Evolutionary conservation across 2,113 vertebrate species (phyloP), one percentile per base, ranked within the genome.

Genomic region (Grantiella picta): DNA sequence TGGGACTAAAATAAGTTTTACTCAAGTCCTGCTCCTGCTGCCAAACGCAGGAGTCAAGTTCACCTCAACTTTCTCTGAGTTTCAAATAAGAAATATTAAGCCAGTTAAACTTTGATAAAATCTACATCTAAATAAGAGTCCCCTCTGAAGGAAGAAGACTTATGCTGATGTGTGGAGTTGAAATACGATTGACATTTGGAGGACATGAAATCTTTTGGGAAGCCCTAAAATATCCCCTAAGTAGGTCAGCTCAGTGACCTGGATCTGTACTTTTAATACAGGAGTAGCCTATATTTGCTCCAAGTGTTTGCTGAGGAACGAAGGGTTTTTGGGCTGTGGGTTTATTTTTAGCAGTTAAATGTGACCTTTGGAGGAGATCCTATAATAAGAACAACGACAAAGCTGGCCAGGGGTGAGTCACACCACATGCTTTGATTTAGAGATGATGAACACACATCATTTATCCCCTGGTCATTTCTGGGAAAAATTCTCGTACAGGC

Each of bases 161-260:
- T 47, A 17, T 36, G 59, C 50, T 92, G 86, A 94, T 91, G 83
- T 8, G 1, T 82, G 82, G 92, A 89, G 60, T 25, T 40, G 83
- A 83, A 87, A 81, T 15, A 82, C 78, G 84, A 93, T 81, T 94
- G 93, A 76, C 94, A 93, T 97, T 96, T 98, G 94, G 93, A 97
- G 84, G 95, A 81, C 50, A 0, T 84, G 36, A 64, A 96, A 72
- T 90, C 92, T 97, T 97, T 96, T 80, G 95, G 97, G 95, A 97
- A 91, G 80, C 61, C 69, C 92, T 89, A 95, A 95, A 97, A 97
- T 97, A 97, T 92, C 86, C 93, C 59, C 69, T 73, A 97, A 97
- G 72, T 93, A 96, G 89, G 96, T 95, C 89, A 91, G 60, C 86
- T 86, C 40, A n/a, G 52, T 96, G 83, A 96, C 88, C 95, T 87